A percentile compares a stretch with the other conserved stretches of the same genome.
These are phyloP conservation scores for Parazoanthus atlanticus DNA, from an alignment of 92 coral and sea anemone species.

Conservation along the genomic window DNA sequence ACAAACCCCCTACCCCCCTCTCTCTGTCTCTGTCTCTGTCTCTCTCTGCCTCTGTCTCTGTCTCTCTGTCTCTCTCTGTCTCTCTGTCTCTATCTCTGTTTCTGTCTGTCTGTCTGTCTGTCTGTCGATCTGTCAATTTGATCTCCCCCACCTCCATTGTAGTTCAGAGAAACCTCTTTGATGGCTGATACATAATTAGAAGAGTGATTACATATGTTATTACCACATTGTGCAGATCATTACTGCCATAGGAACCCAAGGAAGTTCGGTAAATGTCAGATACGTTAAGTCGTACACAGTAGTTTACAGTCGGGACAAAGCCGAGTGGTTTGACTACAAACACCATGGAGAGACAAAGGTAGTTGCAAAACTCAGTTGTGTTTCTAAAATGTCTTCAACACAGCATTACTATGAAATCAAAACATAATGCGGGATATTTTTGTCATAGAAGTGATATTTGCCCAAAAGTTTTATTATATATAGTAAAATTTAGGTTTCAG, in stretches of 20 bases:
- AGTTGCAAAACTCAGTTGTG: neutral
- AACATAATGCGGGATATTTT: neutral
- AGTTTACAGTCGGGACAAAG: neutral
- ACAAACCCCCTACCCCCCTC: no score
- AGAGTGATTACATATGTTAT: no score
- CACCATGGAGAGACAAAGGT: neutral
- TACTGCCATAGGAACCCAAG: neutral
- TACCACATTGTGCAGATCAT: neutral
- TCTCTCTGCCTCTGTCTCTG: no score
- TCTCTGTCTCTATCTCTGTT: neutral
- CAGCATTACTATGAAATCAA: neutral
- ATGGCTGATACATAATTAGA: no score
- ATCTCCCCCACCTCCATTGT: no score
- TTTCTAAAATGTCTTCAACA: neutral
- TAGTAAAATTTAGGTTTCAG: no score
- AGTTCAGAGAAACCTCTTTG: neutral
- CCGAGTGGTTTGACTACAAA: neutral
- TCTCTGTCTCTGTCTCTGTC: no score
- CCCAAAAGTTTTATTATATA: no score
- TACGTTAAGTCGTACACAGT: neutral
- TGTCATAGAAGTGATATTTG: no score
- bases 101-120: no score
- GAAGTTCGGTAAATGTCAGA: neutral
- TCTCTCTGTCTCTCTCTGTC: neutral
- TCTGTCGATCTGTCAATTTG: no score